Conservation (phyloP, 2,888 invertebrate species). For the Ennomos erosarius region DNA sequence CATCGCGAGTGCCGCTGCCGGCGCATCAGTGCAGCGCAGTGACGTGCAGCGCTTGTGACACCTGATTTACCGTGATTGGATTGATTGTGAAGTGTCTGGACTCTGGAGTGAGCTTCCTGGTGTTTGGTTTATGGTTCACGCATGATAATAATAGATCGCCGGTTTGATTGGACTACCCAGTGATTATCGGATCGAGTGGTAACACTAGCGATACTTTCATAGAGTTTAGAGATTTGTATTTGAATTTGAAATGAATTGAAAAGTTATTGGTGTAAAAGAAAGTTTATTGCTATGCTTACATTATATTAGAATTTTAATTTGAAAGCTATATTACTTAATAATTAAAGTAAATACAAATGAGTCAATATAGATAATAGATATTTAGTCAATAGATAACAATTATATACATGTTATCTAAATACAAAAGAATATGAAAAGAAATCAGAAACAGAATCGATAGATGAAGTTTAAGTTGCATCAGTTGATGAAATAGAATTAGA, state of each 20-base stretch:
- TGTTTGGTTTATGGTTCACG: constrained; percentile 62
- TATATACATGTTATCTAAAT: too few relatives aligned
- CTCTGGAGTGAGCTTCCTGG: constrained; percentile 49
- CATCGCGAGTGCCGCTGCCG: constrained; percentile 57
- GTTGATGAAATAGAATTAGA: constrained; percentile 3
- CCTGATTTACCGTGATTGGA: constrained; percentile 65
- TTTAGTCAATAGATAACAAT: not conserved
- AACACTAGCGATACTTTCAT: constrained; percentile 19
- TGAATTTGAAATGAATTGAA: not conserved
- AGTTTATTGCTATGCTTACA: constrained; percentile 2
- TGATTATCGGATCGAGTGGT: constrained; percentile 41
- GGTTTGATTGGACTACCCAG: constrained; percentile 43
- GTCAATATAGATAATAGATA: not conserved
- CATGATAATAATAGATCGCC: constrained; percentile 37
- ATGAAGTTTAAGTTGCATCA: not conserved
- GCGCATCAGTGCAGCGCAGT: constrained; percentile 38
- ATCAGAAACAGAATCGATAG: constrained; percentile 9
- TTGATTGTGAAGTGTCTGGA: constrained; percentile 72
- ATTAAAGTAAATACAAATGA: constrained; percentile 11
- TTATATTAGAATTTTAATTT: constrained; percentile 9
- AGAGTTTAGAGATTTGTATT: constrained; percentile 7
- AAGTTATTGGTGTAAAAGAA: not conserved
- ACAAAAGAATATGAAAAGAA: not conserved
- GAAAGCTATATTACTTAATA: constrained; percentile 9
- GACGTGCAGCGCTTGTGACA: constrained; percentile 49